These are phyloP conservation scores for Bombus superbus DNA, from an alignment of 1,140 invertebrate genomes.

Conservation along the genomic window DNA sequence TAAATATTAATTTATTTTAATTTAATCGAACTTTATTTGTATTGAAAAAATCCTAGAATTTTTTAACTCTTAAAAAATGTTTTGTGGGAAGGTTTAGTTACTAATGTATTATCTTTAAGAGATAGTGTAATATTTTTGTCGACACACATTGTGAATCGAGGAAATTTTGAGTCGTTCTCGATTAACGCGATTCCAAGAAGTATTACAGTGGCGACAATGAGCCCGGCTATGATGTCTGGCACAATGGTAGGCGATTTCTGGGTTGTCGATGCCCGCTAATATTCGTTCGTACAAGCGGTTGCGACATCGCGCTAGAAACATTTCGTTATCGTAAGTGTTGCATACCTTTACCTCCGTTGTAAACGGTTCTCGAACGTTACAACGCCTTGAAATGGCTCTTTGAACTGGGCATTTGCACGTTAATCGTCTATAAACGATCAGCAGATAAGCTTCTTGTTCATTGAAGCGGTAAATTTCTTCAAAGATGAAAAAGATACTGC, in stretches of 20 bases:
- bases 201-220: conserved; percentile 6
- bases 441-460: neutral
- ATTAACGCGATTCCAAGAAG: conserved; percentile 57
- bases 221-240: conserved; percentile 36
- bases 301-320: conserved; percentile 57
- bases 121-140: neutral
- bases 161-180: conserved; percentile 32
- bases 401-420: neutral
- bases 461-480: neutral
- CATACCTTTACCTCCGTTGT: conserved; percentile 41
- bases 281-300: conserved; percentile 32
- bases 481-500: neutral
- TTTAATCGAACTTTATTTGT: too few relatives aligned
- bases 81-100: neutral
- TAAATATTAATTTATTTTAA: too few relatives aligned
- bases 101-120: neutral
- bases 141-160: neutral
- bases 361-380: conserved; percentile 24
- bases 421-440: neutral
- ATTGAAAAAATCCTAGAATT: too few relatives aligned
- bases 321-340: conserved; percentile 62
- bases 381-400: neutral
- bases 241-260: conserved; percentile 51
- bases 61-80: neutral
- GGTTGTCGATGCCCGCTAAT: conserved; percentile 35